Percentiles rank a stretch among this genome's conserved stretches.
Conservation (phyloP, 1,140 invertebrate species). For the Pseudachorutes palmiensis region DNA sequence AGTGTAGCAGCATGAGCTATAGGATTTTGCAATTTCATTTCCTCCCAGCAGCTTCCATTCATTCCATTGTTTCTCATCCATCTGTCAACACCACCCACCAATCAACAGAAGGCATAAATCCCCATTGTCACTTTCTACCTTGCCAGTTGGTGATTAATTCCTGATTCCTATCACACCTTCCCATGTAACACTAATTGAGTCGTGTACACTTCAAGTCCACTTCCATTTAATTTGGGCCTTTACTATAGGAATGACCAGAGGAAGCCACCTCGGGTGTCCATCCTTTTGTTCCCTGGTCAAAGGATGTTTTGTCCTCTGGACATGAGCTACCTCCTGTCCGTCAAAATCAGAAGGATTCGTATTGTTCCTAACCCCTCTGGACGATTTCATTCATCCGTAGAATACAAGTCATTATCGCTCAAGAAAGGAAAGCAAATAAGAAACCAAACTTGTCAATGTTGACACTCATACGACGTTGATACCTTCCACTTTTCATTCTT, state of each 20-base stretch:
- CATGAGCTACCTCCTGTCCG: not conserved
- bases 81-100: not conserved
- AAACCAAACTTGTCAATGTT: constrained; percentile 3
- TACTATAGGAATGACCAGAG: no score
- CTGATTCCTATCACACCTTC: no score
- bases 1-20: no score
- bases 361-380: not conserved
- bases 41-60: not conserved
- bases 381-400: constrained; percentile 6
- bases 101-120: not conserved
- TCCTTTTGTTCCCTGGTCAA: not conserved
- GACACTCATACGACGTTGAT: not conserved
- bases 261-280: no score
- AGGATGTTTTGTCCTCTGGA: not conserved
- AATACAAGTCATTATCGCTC: constrained; percentile 9
- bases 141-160: not conserved
- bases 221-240: no score
- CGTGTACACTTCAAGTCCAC: no score
- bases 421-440: not conserved
- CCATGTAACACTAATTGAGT: no score
- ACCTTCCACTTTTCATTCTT: not conserved
- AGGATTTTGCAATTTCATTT: not conserved
- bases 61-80: not conserved
- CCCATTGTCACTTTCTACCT: not conserved
- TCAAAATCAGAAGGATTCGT: not conserved